Evolutionary conservation across 2,113 vertebrate genomes (phyloP).

Genomic region (Neolamprologus toae): DNA sequence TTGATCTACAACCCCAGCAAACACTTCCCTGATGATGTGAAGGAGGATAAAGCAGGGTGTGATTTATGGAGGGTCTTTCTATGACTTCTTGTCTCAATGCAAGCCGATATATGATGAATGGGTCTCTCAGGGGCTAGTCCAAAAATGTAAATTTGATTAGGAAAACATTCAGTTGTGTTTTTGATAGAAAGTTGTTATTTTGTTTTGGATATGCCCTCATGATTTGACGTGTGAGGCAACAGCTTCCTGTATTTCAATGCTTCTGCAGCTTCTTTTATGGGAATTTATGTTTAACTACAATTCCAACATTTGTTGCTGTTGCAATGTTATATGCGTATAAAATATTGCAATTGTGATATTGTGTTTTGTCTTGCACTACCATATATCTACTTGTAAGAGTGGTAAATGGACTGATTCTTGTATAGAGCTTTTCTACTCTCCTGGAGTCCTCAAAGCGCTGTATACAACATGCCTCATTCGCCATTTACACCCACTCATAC

Average conservation of each 20-base stretch:
- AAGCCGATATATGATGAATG: accelerated
- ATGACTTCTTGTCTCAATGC: background rate
- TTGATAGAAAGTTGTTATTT: background rate
- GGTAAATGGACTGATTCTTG: background rate
- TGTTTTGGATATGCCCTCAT: background rate
- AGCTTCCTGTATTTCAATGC: background rate
- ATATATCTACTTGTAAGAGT: background rate
- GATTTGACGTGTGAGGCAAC: accelerated
- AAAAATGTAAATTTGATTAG: background rate
- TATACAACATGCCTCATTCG: background rate
- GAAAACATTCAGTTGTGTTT: background rate
- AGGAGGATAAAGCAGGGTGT: accelerated
- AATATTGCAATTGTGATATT: background rate
- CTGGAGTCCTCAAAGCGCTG: background rate
- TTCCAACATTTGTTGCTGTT: background rate
- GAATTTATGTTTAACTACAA: background rate
- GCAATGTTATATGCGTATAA: accelerated
- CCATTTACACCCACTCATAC: background rate
- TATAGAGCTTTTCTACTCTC: background rate
- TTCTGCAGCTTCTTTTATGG: background rate
- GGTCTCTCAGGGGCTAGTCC: background rate
- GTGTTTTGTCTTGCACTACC: background rate
- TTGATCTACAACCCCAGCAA: background rate
- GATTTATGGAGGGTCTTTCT: background rate
- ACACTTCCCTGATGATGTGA: background rate